Evolutionary conservation across 2,888 invertebrate species (phyloP), one percentile per base, ranked within the genome.

Genomic region (Leptopilina drosophilae): DNA sequence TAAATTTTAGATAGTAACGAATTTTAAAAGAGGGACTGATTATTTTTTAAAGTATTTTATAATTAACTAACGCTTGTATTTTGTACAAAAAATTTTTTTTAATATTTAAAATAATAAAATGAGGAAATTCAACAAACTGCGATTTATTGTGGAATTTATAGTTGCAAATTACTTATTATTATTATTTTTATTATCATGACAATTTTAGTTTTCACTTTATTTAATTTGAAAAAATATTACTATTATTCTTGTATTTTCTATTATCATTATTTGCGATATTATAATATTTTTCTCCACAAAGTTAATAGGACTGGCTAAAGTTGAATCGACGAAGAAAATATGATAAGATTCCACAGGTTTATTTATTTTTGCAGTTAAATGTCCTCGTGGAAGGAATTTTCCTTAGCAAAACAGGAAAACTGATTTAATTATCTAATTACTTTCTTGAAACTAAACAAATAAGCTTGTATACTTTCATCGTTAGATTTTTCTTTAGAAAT

Each of bases 61-160:
- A 11, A 56, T 56, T 62, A 62, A 77, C 1, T 26, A 42, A 42
- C 75, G 49, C 20, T 67, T 62, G 14, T 26, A 73, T 49, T 26
- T 80, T 82, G 64, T 77, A 77, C 40, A 77, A 64, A 73, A 33
- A 3, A 33, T 33, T 59, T 59, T 80, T 80, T 75, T 62, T 77
- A 62, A 64, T 26, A 33, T 3, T 75, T 26, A 9, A 59, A 56
- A 76, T 11, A 49, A 11, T 11, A 49, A 49, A 11, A 11, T 49
- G 49, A 11, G 12, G 12, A 9, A 49, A 49, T 49, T 9, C 11
- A 49, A 2, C 49, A 49, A 49, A 49, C 49, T 49, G 49, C 12
- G 11, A 49, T 49, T 20, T 20, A 20, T 20, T 20, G 20, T 20
- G 20, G 20, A 20, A 20, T 1, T 20, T 20, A 20, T 20, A 20